A percentile compares a stretch with the other conserved stretches of the same genome.
Evolutionary conservation across 2,113 vertebrate species (phyloP).

Genomic region (Zeus faber): DNA sequence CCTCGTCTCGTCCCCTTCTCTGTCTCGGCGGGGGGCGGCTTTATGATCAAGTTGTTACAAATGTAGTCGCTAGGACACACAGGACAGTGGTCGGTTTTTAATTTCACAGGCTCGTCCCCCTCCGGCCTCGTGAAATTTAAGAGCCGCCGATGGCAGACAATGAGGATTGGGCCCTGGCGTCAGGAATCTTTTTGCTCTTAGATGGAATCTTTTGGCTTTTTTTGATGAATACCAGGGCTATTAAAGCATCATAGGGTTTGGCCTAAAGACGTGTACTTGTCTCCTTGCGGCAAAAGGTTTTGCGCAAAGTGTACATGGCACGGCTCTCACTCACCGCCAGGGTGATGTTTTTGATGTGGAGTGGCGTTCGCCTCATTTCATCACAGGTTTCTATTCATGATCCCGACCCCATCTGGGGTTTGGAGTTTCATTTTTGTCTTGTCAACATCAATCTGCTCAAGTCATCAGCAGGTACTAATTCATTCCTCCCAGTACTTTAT

Average conservation of each 20-base stretch:
- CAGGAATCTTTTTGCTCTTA: slow-evolving; percentile 28
- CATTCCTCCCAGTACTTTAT: slow-evolving; percentile 23
- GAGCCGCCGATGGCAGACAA: slow-evolving; percentile 47
- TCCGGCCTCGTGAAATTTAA: slow-evolving; percentile 58
- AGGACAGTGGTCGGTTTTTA: slow-evolving; percentile 36
- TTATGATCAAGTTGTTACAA: slow-evolving; percentile 53
- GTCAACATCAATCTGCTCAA: slow-evolving; percentile 30
- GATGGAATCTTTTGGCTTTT: too few relatives aligned
- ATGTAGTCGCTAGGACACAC: slow-evolving; percentile 47
- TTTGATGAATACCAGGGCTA: too few relatives aligned
- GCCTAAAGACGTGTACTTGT: too few relatives aligned
- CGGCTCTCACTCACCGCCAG: too few relatives aligned
- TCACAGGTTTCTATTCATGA: slow-evolving; percentile 24
- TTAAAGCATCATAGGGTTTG: too few relatives aligned
- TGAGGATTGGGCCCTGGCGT: slow-evolving; percentile 48
- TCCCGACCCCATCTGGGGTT: slow-evolving; percentile 12
- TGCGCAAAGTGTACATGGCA: too few relatives aligned
- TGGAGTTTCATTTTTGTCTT: slow-evolving; percentile 32
- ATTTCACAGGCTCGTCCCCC: slow-evolving; percentile 62
- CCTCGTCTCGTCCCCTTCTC: neutral
- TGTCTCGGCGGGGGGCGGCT: slow-evolving; percentile 23
- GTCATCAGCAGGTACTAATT: slow-evolving; percentile 25
- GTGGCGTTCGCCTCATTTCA: slow-evolving; percentile 8
- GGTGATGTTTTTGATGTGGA: neutral
- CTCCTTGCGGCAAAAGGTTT: too few relatives aligned